A percentile compares a stretch with the other conserved stretches of the same genome.
Conservation (phyloP, 2,888 invertebrate genomes). For the Camponotus fellah region DNA sequence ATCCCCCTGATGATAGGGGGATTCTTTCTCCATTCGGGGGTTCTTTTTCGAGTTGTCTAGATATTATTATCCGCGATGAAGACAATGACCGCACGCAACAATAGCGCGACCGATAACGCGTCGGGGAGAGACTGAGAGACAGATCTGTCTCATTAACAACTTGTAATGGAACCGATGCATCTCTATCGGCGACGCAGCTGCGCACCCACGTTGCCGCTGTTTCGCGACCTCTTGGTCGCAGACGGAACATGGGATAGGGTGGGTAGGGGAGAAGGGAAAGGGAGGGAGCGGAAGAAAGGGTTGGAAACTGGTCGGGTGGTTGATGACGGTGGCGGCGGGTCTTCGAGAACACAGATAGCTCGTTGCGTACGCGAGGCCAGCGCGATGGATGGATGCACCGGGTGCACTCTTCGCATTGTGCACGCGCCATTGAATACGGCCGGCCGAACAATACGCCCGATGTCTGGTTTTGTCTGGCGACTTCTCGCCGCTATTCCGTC, state of each 20-base stretch:
- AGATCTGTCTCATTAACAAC: slow-evolving; percentile 84
- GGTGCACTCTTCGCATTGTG: slow-evolving; percentile 77
- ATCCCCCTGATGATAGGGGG: slow-evolving; percentile 6
- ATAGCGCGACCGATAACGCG: slow-evolving; percentile 68
- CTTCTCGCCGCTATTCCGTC: slow-evolving; percentile 77
- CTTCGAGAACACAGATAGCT: slow-evolving; percentile 74
- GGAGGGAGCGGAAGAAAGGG: slow-evolving; percentile 28
- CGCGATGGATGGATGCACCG: slow-evolving; percentile 71
- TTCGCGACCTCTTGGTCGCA: slow-evolving; percentile 40
- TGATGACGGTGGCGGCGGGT: slow-evolving; percentile 34
- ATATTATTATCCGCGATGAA: slow-evolving; percentile 80
- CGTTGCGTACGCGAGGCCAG: slow-evolving; percentile 64
- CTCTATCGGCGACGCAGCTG: slow-evolving; percentile 68
- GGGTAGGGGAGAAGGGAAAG: background rate
- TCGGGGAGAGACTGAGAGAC: slow-evolving; percentile 70
- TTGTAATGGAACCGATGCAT: slow-evolving; percentile 81
- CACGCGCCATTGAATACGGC: slow-evolving; percentile 80
- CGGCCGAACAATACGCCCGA: slow-evolving; percentile 81
- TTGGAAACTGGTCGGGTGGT: slow-evolving; percentile 30
- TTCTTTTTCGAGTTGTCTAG: slow-evolving; percentile 71
- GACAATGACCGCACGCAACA: slow-evolving; percentile 79
- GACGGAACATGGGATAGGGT: background rate
- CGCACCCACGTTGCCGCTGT: slow-evolving; percentile 25
- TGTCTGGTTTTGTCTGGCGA: slow-evolving; percentile 81
- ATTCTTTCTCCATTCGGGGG: slow-evolving; percentile 5